These are phyloP conservation scores for Neoascia interrupta DNA, from an alignment of 2,888 invertebrate genomes.

Conservation along the genomic window DNA sequence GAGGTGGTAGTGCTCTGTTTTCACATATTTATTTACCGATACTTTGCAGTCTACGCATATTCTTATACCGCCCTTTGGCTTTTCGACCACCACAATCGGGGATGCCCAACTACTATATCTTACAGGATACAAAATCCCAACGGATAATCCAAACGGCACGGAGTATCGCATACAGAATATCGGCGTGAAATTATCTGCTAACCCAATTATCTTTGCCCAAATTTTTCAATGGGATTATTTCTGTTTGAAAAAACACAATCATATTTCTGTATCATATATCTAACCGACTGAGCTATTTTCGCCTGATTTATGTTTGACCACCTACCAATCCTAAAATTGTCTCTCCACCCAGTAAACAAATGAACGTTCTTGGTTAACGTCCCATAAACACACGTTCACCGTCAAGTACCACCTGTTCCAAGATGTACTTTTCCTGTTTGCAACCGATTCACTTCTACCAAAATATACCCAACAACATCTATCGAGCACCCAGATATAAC, in stretches of 20 bases:
- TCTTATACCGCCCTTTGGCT: constrained; percentile 8
- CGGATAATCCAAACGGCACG: background rate
- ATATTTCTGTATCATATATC: background rate
- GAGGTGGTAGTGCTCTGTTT: constrained; percentile 22
- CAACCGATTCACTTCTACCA: background rate
- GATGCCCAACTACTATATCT: constrained; percentile 14
- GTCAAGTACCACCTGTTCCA: background rate
- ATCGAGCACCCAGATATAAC: background rate
- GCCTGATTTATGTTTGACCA: background rate
- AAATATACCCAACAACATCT: constrained; percentile 2
- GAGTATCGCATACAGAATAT: constrained; percentile 6
- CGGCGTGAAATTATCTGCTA: background rate
- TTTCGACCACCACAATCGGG: constrained; percentile 22
- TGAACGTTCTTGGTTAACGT: too few species aligned
- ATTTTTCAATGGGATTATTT: background rate
- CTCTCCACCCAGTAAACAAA: background rate
- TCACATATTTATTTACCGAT: constrained; percentile 9
- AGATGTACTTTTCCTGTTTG: background rate
- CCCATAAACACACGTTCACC: background rate
- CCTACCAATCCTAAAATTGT: background rate
- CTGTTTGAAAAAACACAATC: background rate
- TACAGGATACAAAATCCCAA: background rate
- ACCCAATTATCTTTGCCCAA: background rate
- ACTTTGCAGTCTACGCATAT: constrained; percentile 28
- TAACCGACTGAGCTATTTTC: too few species aligned